These are phyloP conservation scores for Pampusana beccarii DNA, from an alignment of 2,113 vertebrate genomes.

Conservation along the genomic window DNA sequence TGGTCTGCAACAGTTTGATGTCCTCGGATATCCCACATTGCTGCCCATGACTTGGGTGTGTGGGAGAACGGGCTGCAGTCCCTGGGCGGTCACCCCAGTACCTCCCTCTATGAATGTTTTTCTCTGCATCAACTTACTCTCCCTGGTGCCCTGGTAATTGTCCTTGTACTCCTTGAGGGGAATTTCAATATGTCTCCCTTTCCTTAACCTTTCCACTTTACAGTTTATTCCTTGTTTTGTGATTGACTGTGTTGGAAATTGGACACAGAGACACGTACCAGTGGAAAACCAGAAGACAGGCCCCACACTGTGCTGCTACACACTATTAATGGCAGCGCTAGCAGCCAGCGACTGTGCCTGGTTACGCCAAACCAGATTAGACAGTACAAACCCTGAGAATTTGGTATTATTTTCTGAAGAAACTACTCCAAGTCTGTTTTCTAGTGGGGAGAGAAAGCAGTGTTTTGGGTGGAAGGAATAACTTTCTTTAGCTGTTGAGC, in stretches of 20 bases:
- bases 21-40: not conserved
- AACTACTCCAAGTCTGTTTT: not conserved
- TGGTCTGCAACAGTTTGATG: not conserved
- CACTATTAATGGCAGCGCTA: not conserved
- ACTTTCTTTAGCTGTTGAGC: not conserved
- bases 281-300: not conserved
- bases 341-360: not conserved
- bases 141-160: not conserved
- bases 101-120: not conserved
- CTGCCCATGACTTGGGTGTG: rapidly evolving
- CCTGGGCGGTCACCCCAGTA: rapidly evolving
- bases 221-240: not conserved
- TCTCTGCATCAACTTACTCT: not conserved
- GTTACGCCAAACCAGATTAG: not conserved
- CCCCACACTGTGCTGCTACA: not conserved
- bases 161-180: not conserved
- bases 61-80: rapidly evolving
- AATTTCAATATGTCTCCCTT: not conserved
- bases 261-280: rapidly evolving
- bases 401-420: not conserved
- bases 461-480: not conserved
- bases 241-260: not conserved
- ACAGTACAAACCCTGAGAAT: not conserved
- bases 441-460: not conserved
- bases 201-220: not conserved